phyloP scores from a whole-genome alignment of 1,140 invertebrate species.

The Bombus difficillimus region DNA sequence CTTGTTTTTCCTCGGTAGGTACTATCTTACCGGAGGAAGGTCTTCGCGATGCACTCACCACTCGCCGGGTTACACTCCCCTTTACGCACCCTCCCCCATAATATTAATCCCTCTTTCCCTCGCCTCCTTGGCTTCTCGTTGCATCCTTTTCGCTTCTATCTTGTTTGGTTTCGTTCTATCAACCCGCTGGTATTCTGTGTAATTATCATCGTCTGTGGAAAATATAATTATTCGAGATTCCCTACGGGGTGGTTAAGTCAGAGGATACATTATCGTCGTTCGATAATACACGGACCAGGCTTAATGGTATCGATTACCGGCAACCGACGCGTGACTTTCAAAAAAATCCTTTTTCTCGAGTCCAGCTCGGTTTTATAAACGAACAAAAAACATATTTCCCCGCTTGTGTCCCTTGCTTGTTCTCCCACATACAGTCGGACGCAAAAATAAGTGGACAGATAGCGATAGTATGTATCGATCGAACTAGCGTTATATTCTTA shows the following conservation, averaged over 20 bases:
- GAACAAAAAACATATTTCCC: background rate
- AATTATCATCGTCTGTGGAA: constrained; percentile 67
- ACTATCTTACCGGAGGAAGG: constrained; percentile 44
- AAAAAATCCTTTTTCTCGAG: background rate
- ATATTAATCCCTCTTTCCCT: constrained; percentile 27
- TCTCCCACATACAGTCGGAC: too few species aligned
- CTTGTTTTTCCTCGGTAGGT: constrained; percentile 61
- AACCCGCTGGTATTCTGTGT: constrained; percentile 64
- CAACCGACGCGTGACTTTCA: background rate
- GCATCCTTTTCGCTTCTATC: constrained; percentile 43
- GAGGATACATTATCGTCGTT: constrained; percentile 53
- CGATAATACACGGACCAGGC: constrained; percentile 26
- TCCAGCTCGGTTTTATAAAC: background rate
- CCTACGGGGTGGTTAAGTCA: constrained; percentile 24
- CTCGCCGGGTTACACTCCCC: constrained; percentile 16
- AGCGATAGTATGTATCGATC: too few species aligned
- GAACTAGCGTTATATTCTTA: too few species aligned
- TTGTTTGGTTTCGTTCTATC: constrained; percentile 48
- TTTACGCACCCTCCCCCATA: constrained; percentile 21
- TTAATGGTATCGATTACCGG: constrained; percentile 55
- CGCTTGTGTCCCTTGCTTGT: too few species aligned
- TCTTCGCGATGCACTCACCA: constrained; percentile 32
- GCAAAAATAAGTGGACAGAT: too few species aligned
- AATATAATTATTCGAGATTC: constrained; percentile 64
- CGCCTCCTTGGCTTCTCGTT: too few species aligned